Base-by-base conservation (phyloP, 2,888 invertebrate species). In the Toxonevra muliebris region DNA sequence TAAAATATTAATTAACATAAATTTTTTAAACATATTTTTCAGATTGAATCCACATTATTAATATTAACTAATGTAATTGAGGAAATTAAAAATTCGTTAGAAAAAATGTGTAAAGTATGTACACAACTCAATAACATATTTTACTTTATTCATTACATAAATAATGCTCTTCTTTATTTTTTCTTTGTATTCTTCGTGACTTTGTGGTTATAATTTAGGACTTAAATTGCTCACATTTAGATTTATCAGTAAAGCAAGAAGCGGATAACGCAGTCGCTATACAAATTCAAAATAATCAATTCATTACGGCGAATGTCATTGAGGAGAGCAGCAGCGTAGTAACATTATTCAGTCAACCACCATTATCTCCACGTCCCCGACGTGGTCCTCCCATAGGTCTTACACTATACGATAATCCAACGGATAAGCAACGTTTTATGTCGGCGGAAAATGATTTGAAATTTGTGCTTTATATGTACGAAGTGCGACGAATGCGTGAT, bases 11-110 rank as follows among this genome's bases (percentile, higher is more conserved):
- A 2, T 30, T 30, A 30, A 30, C 7, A 30, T 7, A 30, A 2
- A 30, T 30, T 30, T 30, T 30, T 30, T 2, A 30, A 30, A 57
- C 52, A 1, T 58, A 69, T 68, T 30, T 83, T 84, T 42, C 81
- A 90, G 90, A 89, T 90, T 79, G 90, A 90, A 83, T 85, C 85
- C 55, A 87, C 89, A 69, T 82, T 91, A 74, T 88, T 89, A 74
- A 87, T 88, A 57, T 82, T 90, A 75, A 88, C 89, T 61, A 85
- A 86, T 74, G 85, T 90, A 76, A 86, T 89, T 72, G 85, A 87
- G 61, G 89, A 90, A 80, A 87, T 89, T 53, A 89, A 90, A 81
- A 86, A 86, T 69, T 88, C 89, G 15, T 80, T 90, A 71, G 89
- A 89, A 78, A 87, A 88, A 80, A 88, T 90, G 74, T 88, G 90